phyloP scores from a whole-genome alignment of 2,113 vertebrate species.

The Cyanoliseus patagonus region DNA sequence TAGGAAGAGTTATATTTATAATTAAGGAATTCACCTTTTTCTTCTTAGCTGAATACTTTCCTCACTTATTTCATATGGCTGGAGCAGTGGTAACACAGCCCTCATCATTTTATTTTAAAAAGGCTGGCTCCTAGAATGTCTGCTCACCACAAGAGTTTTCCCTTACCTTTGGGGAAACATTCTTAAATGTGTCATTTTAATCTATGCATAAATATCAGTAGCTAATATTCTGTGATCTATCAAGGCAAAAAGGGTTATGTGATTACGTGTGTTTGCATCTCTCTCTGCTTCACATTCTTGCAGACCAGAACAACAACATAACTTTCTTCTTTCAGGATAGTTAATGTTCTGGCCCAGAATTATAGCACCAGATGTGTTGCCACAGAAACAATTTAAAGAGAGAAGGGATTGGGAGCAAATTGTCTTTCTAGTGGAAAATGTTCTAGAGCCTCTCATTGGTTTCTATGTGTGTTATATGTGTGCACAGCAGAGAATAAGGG shows the following conservation, averaged over 20 bases:
- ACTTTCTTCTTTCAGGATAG: slow-evolving; percentile 8
- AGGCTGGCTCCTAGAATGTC: not conserved
- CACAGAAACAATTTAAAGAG: slow-evolving; percentile 51
- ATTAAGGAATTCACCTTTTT: not conserved
- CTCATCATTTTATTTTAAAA: not conserved
- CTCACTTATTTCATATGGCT: not conserved
- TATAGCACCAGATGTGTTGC: slow-evolving; percentile 45
- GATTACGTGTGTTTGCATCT: not conserved
- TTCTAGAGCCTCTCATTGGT: not conserved
- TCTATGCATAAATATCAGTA: accelerated
- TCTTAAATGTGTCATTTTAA: not conserved
- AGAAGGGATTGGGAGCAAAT: slow-evolving; percentile 4
- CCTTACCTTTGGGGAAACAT: not conserved
- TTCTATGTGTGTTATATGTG: not conserved
- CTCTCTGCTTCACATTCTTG: not conserved
- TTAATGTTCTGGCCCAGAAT: not conserved
- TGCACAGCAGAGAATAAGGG: not conserved
- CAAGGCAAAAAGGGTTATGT: not conserved
- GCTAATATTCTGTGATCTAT: not conserved
- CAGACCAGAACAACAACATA: slow-evolving; percentile 22
- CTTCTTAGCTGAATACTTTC: not conserved
- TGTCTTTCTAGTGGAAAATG: not conserved
- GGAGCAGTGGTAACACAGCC: not conserved
- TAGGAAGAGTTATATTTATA: not conserved
- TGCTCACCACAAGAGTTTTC: not conserved